Conservation (phyloP, 2,888 invertebrate genomes). For the Ligdia adustata region DNA sequence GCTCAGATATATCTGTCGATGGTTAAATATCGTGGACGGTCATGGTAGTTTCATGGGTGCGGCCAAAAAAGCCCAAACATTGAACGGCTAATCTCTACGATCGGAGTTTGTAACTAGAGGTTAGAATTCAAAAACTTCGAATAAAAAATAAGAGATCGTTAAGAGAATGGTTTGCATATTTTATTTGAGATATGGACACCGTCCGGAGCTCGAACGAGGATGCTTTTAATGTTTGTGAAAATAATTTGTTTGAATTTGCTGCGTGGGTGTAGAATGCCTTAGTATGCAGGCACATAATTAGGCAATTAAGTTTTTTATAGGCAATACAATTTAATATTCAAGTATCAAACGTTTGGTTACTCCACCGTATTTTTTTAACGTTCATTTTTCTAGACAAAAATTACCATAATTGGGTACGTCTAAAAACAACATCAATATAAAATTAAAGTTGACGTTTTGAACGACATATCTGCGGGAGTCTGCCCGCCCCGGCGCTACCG, state of each 20-base stretch:
- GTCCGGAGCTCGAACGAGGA: slow-evolving; percentile 29
- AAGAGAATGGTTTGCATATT: slow-evolving; percentile 64
- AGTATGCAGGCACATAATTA: neutral
- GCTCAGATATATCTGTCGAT: slow-evolving; percentile 72
- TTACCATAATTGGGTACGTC: slow-evolving; percentile 49
- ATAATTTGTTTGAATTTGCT: slow-evolving; percentile 22
- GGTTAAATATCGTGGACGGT: slow-evolving; percentile 66
- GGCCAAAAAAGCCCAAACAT: slow-evolving; percentile 60
- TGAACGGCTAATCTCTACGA: slow-evolving; percentile 57
- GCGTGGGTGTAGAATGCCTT: slow-evolving; percentile 4
- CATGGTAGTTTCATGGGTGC: slow-evolving; percentile 65
- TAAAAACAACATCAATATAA: slow-evolving; percentile 46
- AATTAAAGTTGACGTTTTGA: slow-evolving; percentile 53
- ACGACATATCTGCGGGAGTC: slow-evolving; percentile 57
- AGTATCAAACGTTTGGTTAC: neutral
- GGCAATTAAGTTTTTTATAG: neutral
- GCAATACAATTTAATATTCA: neutral
- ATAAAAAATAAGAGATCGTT: slow-evolving; percentile 60
- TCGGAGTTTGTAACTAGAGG: slow-evolving; percentile 68
- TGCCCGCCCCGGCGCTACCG: slow-evolving; percentile 46
- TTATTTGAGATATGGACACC: slow-evolving; percentile 53
- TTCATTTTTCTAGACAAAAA: slow-evolving; percentile 16
- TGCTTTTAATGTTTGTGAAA: slow-evolving; percentile 24
- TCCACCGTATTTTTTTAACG: slow-evolving; percentile 1
- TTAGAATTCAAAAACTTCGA: slow-evolving; percentile 65